phyloP scores from a whole-genome alignment of 2,797 vertebrate species.

The Agapornis canus region DNA sequence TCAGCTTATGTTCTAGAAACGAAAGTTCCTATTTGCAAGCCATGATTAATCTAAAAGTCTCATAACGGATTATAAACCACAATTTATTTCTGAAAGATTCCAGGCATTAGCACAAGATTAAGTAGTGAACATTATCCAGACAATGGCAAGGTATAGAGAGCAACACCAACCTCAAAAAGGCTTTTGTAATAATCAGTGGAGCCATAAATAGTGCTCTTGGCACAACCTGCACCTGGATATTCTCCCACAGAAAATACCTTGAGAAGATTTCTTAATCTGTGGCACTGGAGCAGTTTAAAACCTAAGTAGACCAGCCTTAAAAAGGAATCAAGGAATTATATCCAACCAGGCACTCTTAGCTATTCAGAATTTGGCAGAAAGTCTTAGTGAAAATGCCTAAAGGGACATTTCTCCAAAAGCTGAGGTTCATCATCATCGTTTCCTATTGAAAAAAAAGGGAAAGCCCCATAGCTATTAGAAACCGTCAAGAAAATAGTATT shows the following conservation, averaged over 20 bases:
- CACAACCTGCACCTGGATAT: neutral
- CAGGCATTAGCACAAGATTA: neutral
- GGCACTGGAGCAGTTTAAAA: neutral
- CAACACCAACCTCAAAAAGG: neutral
- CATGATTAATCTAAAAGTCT: neutral
- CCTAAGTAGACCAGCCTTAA: neutral
- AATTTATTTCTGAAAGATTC: neutral
- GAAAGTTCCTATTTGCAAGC: neutral
- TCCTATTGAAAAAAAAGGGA: neutral
- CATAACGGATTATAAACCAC: neutral
- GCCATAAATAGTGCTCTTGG: neutral
- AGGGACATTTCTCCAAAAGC: neutral
- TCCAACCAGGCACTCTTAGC: neutral
- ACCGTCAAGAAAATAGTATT: neutral
- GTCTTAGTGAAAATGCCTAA: neutral
- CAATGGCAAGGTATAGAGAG: neutral
- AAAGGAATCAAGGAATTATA: neutral
- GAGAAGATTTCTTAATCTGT: neutral
- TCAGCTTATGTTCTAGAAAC: neutral
- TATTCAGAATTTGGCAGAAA: neutral
- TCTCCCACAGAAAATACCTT: neutral
- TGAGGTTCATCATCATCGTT: neutral
- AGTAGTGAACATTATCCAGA: neutral
- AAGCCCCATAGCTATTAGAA: neutral
- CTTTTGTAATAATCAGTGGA: neutral